Evolutionary conservation across 2,888 invertebrate species (phyloP).

Genomic region (Piscicola geometra): DNA sequence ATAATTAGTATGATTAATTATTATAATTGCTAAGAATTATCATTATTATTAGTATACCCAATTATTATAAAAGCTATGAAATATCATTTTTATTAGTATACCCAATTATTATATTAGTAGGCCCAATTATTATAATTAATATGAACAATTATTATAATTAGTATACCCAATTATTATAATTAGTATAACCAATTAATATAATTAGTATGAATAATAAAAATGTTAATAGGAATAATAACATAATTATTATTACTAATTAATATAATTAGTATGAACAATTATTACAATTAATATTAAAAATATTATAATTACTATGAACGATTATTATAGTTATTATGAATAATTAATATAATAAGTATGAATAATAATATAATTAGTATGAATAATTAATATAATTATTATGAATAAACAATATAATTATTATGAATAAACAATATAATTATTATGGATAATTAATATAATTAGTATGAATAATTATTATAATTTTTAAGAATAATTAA

Average conservation of each 20-base stretch:
- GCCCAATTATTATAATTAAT: not conserved
- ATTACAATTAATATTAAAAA: not conserved
- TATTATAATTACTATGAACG: not conserved
- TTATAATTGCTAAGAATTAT: too few relatives aligned
- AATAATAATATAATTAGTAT: not conserved
- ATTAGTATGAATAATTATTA: not conserved
- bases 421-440: not conserved
- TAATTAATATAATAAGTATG: not conserved
- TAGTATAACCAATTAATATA: too few relatives aligned
- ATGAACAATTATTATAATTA: too few relatives aligned
- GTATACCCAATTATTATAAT: too few relatives aligned
- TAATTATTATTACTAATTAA: not conserved
- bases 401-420: slow-evolving; percentile 21
- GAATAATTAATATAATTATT: slow-evolving; percentile 1
- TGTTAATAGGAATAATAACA: not conserved
- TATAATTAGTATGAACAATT: not conserved
- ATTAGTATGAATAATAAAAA: not conserved
- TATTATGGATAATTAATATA: not conserved
- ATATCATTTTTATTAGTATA: too few relatives aligned
- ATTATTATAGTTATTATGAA: not conserved
- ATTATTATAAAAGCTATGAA: too few relatives aligned
- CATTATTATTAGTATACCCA: too few relatives aligned
- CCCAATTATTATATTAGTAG: not conserved
- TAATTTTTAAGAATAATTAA: too few relatives aligned
- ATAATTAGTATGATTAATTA: too few relatives aligned